A percentile compares a stretch with the other conserved stretches of the same genome.
Conservation (phyloP, 1,140 invertebrate genomes). For the Ostrea denselamellosa region DNA sequence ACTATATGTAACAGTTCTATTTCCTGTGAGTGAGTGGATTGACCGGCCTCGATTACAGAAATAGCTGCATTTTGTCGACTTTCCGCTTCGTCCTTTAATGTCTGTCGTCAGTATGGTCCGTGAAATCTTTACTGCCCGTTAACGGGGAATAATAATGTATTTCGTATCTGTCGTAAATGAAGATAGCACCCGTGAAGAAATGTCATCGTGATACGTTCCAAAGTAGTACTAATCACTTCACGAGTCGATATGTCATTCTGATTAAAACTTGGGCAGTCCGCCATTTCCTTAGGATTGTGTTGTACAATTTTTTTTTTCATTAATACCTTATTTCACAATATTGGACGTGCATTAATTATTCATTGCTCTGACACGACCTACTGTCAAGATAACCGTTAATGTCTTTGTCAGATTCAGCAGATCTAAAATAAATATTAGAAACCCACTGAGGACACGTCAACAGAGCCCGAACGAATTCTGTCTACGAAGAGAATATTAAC, state of each 20-base stretch:
- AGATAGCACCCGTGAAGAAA: conserved; percentile 18
- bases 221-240: not conserved
- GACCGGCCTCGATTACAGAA: not conserved
- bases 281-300: not conserved
- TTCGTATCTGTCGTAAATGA: not conserved
- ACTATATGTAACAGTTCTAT: not conserved
- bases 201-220: not conserved
- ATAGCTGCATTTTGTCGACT: not conserved
- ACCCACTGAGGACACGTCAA: not conserved
- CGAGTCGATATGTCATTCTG: not conserved
- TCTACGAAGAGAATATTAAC: too few relatives aligned
- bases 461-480: too few relatives aligned
- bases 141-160: not conserved
- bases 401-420: not conserved
- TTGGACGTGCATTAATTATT: not conserved
- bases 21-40: not conserved
- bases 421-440: not conserved
- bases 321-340: not conserved
- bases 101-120: not conserved
- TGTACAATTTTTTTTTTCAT: not conserved
- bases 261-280: not conserved
- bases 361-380: not conserved
- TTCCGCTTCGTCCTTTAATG: not conserved
- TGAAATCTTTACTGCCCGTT: not conserved
- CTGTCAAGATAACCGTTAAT: not conserved